A percentile compares a stretch with the other conserved stretches of the same genome.
phyloP scores from a whole-genome alignment of 2,888 invertebrate species.

The Tetragonisca angustula region DNA sequence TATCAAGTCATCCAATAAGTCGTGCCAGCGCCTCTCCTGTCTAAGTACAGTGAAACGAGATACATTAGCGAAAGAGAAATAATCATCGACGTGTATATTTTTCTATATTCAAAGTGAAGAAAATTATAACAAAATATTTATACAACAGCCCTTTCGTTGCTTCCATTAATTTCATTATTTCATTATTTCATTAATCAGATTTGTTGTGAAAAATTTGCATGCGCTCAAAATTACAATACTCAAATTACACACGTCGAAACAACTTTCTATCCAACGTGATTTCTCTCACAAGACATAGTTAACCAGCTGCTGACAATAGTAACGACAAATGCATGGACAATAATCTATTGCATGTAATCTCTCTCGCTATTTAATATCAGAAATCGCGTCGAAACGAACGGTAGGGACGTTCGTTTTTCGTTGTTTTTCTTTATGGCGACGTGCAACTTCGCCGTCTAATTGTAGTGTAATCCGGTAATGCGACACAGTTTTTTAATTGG shows the following conservation, averaged over 20 bases:
- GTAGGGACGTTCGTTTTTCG: background rate
- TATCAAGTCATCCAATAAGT: background rate
- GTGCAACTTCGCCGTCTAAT: constrained; percentile 31
- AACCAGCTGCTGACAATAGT: background rate
- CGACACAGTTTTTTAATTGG: constrained; percentile 61
- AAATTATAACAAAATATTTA: no score
- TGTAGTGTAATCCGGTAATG: constrained; percentile 44
- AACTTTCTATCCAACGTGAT: no score
- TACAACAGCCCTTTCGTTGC: background rate
- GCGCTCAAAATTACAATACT: no score
- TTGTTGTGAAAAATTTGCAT: no score
- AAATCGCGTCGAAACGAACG: background rate
- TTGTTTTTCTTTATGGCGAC: background rate
- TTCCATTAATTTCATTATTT: background rate
- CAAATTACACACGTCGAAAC: no score
- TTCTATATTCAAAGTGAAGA: background rate
- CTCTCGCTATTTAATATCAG: constrained; percentile 22
- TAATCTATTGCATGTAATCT: background rate
- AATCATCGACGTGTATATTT: background rate
- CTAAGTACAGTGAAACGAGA: background rate
- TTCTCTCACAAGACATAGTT: background rate
- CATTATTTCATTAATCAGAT: no score
- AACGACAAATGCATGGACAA: background rate
- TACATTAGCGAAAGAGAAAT: background rate
- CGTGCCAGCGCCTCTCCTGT: background rate